Evolutionary conservation across 2,113 vertebrate species (phyloP).

Genomic region (Ceyx margarethae): DNA sequence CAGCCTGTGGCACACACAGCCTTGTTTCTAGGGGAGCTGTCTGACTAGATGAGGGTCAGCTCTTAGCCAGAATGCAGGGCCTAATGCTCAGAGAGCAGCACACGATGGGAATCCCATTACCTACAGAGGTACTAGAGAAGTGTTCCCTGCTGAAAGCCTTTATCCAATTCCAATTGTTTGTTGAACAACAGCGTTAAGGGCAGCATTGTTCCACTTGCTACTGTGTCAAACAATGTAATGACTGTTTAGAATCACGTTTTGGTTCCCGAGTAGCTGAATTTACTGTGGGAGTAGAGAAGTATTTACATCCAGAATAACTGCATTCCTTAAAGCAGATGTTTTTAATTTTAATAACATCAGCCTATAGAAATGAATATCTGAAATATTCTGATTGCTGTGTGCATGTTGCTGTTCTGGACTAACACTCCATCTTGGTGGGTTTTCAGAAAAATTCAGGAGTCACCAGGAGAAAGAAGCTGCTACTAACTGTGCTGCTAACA

Average conservation of each 20-base stretch:
- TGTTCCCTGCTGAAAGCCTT: constrained; percentile 76
- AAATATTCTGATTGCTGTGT: constrained; percentile 50
- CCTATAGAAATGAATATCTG: constrained; percentile 66
- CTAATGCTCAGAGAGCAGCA: background rate
- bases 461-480: constrained; percentile 37
- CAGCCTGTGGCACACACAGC: background rate
- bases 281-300: constrained; percentile 58
- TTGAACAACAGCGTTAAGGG: constrained; percentile 65
- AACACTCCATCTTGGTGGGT: background rate
- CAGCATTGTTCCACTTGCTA: constrained; percentile 67
- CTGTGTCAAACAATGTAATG: constrained; percentile 71
- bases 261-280: constrained; percentile 48
- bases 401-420: constrained; percentile 13
- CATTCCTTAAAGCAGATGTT: constrained; percentile 71
- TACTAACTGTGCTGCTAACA: constrained; percentile 24
- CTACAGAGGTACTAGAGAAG: constrained; percentile 72
- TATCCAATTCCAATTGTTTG: constrained; percentile 73
- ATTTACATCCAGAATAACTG: constrained; percentile 55
- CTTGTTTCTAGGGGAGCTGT: background rate
- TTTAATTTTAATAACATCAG: constrained; percentile 70
- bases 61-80: background rate
- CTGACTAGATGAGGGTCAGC: background rate
- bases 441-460: constrained; percentile 44
- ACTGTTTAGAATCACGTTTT: constrained; percentile 58
- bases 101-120: constrained; percentile 49